Base-by-base conservation (phyloP, 2,888 invertebrate species). In the Torymus auratus region DNA sequence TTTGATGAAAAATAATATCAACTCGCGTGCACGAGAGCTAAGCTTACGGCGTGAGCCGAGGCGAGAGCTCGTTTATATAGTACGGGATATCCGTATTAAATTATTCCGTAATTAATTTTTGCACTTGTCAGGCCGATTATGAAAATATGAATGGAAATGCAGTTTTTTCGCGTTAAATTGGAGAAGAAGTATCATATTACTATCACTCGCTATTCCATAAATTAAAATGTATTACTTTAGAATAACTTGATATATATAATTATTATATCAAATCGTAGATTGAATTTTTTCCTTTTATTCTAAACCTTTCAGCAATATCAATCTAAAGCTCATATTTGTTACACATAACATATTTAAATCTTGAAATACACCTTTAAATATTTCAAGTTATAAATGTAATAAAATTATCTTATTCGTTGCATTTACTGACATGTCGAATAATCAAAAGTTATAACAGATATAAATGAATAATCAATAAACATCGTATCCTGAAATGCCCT, bases 1-100 rank as follows among this genome's bases (percentile, higher is more conserved):
- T 67, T 71, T 65, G 56, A 61, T 76, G 80, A 67, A 76, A 80
- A 76, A 80, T 72, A 61, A 72, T 80, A 75, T 75, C 68, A 53
- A 71, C 28, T 28, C 28, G 7, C 28, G 7, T 7, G 28, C 28
- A 4, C 28, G 28, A 28, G 28, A 2, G 28, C 2, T 28, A 28
- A 28, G 28, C 28, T 28, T 28, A 5, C 28, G 28, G 28, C 28
- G 28, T 2, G 28, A 28, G 28, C 28, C 7, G 4, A 7, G 2
- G 50, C 41, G 10, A 1, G 10, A 1, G 20, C 20, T 20, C 15
- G 28, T 28, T n/a, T n/a, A 28, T 28, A 28, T 28, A 2, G 20
- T 50, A 41, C n/a, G 60, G 15, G 15, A 71, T 73, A 68, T 61
- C 28, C 71, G 20, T 61, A 71, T 76, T 69, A 56, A 75, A 80